Base-by-base conservation (phyloP, 1,140 invertebrate species). In the Drosophila chauvacae region DNA sequence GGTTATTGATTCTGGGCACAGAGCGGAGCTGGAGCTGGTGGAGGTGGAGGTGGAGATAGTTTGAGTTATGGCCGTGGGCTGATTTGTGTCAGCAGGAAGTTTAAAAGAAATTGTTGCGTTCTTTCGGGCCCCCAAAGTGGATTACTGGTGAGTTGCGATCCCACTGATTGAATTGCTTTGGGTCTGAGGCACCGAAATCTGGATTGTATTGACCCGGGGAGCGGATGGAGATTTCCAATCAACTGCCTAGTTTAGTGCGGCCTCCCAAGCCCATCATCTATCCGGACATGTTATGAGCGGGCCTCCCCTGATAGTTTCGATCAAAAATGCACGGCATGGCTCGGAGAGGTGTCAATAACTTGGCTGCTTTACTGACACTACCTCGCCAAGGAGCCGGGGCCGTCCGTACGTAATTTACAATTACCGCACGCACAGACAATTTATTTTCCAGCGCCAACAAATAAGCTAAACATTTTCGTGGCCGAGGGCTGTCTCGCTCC, bases 381-480 rank as follows among this genome's bases (percentile, higher is more conserved):
- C 62, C 62, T 76, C 6, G 23, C 16, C 53, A 13, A 47, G 35
- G n/a, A 37, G 18, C 33, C 16, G 10, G 47, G 33, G 9, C 30
- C 26, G 47, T 23, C 42, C 44, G n/a, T 53, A 41, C 73, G 82
- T 80, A 91, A 91, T 92, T 92, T 91, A 88, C 91, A 92, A 92
- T 92, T 92, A 92, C 91, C 77, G 84, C 91, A 92, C 91, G 91
- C 91, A 92, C 91, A 92, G 73, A 86, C 91, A 92, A 92, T 92
- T 92, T 92, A 92, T 92, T 90, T 92, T 78, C 77, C 64, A 81
- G 72, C 66, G 68, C 74, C 63, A 85, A 81, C 79, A 82, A 87
- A 87, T 88, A 88, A 87, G 84, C 84, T 69, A 55, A 76, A 57
- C 65, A 69, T 79, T 82, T 71, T 73, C 42, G 60, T 66, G 61